Base-by-base conservation (phyloP, 2,888 invertebrate species). In the Lycophotia porphyrea region DNA sequence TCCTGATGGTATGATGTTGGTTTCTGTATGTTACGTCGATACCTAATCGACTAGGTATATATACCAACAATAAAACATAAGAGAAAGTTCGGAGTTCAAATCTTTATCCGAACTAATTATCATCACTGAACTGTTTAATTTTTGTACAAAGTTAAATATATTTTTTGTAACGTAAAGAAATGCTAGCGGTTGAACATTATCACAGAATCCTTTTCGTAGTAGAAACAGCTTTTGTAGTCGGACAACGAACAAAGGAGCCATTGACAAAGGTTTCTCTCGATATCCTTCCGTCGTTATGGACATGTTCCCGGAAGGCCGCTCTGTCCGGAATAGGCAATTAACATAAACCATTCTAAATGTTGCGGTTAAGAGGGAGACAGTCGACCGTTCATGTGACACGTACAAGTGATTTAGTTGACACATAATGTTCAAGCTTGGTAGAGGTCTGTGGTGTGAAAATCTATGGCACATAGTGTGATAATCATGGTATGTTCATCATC, bases 341-440 rank as follows among this genome's bases (percentile, higher is more conserved):
- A 80, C 83, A 86, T 87, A 84, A 80, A 86, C 80, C 47, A 71
- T 74, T 74, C 63, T 44, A 71, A 82, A 86, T 78, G 84, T 82
- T 27, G 76, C 71, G 68, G 78, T 71, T 75, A 47, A 60, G 63
- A 9, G 52, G 49, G 15, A 60, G 58, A 31, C 49, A 55, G 52
- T 61, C 13, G 65, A 77, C 67, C 63, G 49, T 52, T 47, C 64
- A 47, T 34, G 60, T 36, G 52, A 52, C 42, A 70, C 70, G 55
- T 18, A 55, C 31, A 39, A 63, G 70, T 68, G 81, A 76, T 68
- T 60, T 71, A 76, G 49, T 68, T 79, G 64, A 49, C 47, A 4
- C 18, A 27, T 71, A 49, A 27, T 49, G 15, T 76, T 63, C 13
- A 47, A 78, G 55, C 71, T 78, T 71, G 39, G 49, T 36, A n/a